A percentile compares a stretch with the other conserved stretches of the same genome.
These are phyloP conservation scores for Hydropotes inermis DNA, from an alignment of 2,113 vertebrate genomes.

Conservation along the genomic window DNA sequence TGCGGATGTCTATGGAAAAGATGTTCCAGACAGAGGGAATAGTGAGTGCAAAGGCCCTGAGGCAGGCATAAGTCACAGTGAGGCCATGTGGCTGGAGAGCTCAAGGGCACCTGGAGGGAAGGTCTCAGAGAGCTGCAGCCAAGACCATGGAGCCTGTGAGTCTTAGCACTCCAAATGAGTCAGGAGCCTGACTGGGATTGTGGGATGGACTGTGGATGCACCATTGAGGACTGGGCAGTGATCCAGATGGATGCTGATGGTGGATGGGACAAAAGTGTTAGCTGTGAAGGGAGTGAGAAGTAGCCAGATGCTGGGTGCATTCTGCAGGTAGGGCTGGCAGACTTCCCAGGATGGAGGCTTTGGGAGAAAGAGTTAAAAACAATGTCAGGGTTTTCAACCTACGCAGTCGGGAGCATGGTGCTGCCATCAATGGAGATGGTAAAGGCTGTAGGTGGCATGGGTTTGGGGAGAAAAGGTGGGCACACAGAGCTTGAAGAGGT, in stretches of 20 bases:
- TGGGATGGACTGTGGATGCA: not conserved
- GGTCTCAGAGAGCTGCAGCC: too few species aligned
- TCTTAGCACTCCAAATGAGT: not conserved
- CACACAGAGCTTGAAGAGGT: not conserved
- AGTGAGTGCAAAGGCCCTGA: not conserved
- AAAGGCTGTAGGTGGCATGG: not conserved
- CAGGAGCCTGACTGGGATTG: not conserved
- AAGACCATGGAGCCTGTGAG: rapidly evolving
- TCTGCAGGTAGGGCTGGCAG: not conserved
- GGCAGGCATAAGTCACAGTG: not conserved
- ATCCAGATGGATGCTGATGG: not conserved
- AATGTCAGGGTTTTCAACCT: not conserved
- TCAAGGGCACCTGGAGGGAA: not conserved
- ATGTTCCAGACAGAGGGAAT: not conserved
- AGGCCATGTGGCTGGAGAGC: not conserved
- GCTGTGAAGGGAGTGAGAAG: not conserved
- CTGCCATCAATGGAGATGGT: rapidly evolving
- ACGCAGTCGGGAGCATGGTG: not conserved
- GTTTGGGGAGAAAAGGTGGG: not conserved
- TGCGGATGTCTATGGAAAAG: not conserved
- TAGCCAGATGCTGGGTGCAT: not conserved
- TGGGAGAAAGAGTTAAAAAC: not conserved
- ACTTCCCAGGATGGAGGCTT: not conserved
- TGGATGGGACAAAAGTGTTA: not conserved
- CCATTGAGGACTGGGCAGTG: too few species aligned